These are phyloP conservation scores for Zosterops borbonicus DNA, from an alignment of 2,113 vertebrate genomes.

Conservation along the genomic window DNA sequence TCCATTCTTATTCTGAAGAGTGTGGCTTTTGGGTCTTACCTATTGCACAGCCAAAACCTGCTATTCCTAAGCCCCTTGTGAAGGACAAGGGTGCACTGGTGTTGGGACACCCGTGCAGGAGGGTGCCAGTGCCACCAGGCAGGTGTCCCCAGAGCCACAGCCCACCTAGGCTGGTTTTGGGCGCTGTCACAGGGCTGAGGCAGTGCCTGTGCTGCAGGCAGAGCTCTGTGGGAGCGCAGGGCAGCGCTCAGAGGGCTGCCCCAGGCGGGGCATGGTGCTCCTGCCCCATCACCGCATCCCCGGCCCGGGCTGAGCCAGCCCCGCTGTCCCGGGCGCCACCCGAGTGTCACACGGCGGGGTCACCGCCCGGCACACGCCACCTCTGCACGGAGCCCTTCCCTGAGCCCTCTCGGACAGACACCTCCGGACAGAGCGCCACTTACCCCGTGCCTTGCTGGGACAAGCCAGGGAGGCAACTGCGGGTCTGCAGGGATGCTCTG, in stretches of 20 bases:
- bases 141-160: background rate
- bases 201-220: accelerated
- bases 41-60: background rate
- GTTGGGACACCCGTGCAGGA: accelerated
- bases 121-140: background rate
- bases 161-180: accelerated
- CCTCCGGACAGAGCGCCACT: background rate
- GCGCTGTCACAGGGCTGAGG: accelerated
- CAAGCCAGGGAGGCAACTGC: background rate
- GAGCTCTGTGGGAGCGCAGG: background rate
- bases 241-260: background rate
- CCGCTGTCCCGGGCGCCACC: background rate
- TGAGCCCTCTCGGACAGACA: accelerated
- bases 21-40: background rate
- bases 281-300: accelerated
- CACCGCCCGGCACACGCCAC: background rate
- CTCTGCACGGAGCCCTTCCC: background rate
- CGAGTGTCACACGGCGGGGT: background rate
- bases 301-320: background rate
- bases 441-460: background rate
- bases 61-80: background rate
- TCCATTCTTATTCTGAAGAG: background rate
- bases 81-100: background rate
- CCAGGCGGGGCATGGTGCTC: accelerated
- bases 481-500: background rate